Percentiles rank a stretch among this genome's conserved stretches.
Conservation (phyloP, 2,113 vertebrate species). For the Apaloderma vittatum region DNA sequence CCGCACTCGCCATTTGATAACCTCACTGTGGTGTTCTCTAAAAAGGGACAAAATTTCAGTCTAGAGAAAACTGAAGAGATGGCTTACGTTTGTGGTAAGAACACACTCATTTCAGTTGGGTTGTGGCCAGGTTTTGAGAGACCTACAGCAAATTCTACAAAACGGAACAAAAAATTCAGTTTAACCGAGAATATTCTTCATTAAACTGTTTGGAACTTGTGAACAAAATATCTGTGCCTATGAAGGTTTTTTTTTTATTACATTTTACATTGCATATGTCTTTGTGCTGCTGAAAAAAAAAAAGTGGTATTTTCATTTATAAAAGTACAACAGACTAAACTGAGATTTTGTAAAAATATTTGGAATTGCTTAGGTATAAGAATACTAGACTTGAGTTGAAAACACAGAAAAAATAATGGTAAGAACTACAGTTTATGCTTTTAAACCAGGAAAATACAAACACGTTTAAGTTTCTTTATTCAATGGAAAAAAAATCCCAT, state of each 20-base stretch:
- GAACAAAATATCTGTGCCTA: neutral
- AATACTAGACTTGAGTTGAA: neutral
- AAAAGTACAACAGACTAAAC: neutral
- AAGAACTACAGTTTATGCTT: neutral
- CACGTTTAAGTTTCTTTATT: neutral
- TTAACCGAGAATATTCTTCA: neutral
- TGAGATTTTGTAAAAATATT: neutral
- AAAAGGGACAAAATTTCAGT: neutral
- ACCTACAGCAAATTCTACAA: neutral
- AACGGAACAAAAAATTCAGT: neutral
- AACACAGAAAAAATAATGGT: neutral
- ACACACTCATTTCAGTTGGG: neutral
- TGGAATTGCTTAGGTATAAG: neutral
- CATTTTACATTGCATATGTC: neutral
- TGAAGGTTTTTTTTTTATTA: neutral
- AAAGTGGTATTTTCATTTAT: neutral
- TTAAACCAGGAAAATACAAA: neutral
- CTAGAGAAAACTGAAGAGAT: neutral
- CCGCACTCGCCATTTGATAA: neutral
- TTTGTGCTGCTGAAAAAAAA: neutral
- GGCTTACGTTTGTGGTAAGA: neutral
- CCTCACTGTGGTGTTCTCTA: neutral
- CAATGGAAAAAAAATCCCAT: neutral
- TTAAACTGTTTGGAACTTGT: neutral
- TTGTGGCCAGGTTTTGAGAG: neutral